These are phyloP conservation scores for Gambusia affinis DNA, from an alignment of 2,113 vertebrate genomes.

Conservation along the genomic window DNA sequence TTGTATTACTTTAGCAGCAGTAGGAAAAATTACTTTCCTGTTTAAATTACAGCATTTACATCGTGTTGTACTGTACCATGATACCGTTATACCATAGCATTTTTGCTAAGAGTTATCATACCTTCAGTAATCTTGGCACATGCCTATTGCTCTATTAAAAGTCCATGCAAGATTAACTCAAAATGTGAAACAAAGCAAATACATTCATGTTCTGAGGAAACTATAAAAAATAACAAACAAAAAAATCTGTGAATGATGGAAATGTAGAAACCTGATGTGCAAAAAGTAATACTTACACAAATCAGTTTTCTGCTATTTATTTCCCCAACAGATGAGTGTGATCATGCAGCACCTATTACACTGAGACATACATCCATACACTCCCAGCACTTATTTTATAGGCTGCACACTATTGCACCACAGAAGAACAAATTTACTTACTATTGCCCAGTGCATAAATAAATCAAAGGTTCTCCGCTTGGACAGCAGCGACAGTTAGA, in stretches of 20 bases:
- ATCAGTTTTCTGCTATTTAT: conserved; percentile 36
- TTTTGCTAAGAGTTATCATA: not conserved
- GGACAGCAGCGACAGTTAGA: not conserved
- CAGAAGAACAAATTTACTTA: conserved; percentile 19
- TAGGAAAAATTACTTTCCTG: not conserved
- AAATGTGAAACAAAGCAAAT: conserved; percentile 33
- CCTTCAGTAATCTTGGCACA: not conserved
- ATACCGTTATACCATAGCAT: not conserved
- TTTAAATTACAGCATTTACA: not conserved
- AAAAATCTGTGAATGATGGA: conserved; percentile 24
- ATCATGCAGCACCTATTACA: conserved; percentile 39
- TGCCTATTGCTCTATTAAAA: conserved; percentile 29
- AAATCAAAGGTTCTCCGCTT: conserved; percentile 15
- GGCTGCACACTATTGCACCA: conserved; percentile 17
- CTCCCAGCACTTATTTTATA: conserved; percentile 13
- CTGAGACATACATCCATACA: conserved; percentile 33
- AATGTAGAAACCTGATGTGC: conserved; percentile 40
- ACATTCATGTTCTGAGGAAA: conserved; percentile 26
- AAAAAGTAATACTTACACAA: conserved; percentile 30
- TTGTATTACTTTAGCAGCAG: not conserved
- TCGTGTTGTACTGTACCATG: not conserved
- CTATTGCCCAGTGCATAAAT: conserved; percentile 17
- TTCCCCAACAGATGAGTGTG: conserved; percentile 27
- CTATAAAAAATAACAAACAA: conserved; percentile 23
- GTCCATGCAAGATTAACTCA: conserved; percentile 48